Evolutionary conservation across 2,888 invertebrate species (phyloP).

Genomic region (Scrobipalpa atriplicella): DNA sequence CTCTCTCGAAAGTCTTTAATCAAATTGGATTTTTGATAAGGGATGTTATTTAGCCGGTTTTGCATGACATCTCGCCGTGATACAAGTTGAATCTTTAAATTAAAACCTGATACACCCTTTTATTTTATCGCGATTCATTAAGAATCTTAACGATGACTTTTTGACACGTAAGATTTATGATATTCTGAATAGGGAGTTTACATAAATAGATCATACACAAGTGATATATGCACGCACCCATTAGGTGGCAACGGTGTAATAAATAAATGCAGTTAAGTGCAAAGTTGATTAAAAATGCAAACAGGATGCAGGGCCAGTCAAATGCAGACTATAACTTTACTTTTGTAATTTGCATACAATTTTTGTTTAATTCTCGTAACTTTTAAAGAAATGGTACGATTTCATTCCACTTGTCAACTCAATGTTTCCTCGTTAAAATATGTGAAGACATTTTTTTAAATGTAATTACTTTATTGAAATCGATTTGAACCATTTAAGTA

Average conservation of each 20-base stretch:
- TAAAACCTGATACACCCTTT: neutral
- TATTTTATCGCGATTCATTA: neutral
- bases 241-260: conserved; percentile 11
- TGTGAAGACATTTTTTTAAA: neutral
- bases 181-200: neutral
- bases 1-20: neutral
- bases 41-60: neutral
- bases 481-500: too few relatives aligned
- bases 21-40: neutral
- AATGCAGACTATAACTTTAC: conserved; percentile 15
- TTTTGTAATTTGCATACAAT: conserved; percentile 13
- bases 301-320: conserved; percentile 28
- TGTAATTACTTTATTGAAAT: neutral
- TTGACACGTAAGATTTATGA: neutral
- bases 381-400: neutral
- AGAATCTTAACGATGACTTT: neutral
- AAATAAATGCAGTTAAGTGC: conserved; percentile 24
- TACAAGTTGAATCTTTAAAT: neutral
- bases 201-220: conserved; percentile 13
- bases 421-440: neutral
- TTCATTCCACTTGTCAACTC: neutral
- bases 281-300: conserved; percentile 27
- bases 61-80: neutral
- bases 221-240: conserved; percentile 6
- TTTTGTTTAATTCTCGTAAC: neutral